phyloP scores from a whole-genome alignment of 2,888 invertebrate species.

The Arenicola marina region DNA sequence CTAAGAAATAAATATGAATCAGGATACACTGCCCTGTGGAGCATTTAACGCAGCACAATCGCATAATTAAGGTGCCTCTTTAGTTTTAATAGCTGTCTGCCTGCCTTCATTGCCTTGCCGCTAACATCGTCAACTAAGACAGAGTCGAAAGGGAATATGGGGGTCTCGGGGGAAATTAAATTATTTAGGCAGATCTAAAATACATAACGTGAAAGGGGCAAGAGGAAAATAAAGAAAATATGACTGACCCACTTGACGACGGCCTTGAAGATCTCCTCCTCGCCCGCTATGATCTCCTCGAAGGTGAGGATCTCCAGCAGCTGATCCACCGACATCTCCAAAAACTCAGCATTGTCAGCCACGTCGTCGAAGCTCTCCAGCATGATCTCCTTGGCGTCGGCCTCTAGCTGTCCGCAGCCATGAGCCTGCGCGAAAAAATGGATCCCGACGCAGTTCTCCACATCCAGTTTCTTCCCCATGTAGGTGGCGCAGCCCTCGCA shows the following conservation, averaged over 20 bases:
- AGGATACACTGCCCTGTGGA: no score
- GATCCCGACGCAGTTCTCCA: constrained; percentile 81
- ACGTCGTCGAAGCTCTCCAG: constrained; percentile 24
- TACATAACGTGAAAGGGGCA: no score
- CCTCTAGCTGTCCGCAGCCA: constrained; percentile 24
- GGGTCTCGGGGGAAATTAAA: no score
- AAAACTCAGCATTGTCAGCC: constrained; percentile 34
- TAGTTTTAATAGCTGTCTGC: no score
- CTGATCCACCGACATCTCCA: constrained; percentile 72
- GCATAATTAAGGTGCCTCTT: no score
- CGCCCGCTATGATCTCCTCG: constrained; percentile 84
- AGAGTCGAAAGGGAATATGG: no score
- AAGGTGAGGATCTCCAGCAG: constrained; percentile 76
- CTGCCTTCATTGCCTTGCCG: no score
- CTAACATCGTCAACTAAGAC: no score
- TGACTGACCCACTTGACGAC: constrained; percentile 73
- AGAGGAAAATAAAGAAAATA: no score
- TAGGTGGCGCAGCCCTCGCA: constrained; percentile 79
- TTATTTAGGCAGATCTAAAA: no score
- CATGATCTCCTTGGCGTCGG: constrained; percentile 25
- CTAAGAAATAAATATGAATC: no score
- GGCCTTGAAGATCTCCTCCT: constrained; percentile 81
- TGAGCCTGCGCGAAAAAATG: constrained; percentile 34
- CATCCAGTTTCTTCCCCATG: constrained; percentile 71
- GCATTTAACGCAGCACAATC: no score